These are phyloP conservation scores for Saiga tatarica DNA, from an alignment of 2,113 vertebrate genomes.

Conservation along the genomic window DNA sequence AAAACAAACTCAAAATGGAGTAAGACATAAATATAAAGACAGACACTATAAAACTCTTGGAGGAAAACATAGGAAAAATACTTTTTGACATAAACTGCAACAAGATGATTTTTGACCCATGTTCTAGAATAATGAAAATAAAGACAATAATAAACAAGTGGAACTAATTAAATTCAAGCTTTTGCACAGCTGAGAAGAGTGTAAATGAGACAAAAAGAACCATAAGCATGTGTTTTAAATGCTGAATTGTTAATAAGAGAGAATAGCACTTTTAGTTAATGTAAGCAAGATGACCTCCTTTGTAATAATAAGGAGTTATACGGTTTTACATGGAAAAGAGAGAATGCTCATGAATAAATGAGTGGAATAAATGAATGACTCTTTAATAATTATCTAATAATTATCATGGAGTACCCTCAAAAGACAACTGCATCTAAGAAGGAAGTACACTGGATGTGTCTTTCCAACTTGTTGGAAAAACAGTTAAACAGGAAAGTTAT, in stretches of 20 bases:
- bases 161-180: not conserved
- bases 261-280: constrained; percentile 54
- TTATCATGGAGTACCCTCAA: not conserved
- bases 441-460: accelerated
- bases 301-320: not conserved
- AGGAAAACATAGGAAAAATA: not conserved
- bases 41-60: not conserved
- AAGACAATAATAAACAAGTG: not conserved
- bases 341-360: not conserved
- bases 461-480: not conserved
- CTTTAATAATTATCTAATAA: not conserved
- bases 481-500: not conserved
- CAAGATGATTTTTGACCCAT: not conserved
- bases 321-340: not conserved
- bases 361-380: constrained; percentile 10
- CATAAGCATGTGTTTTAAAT: not conserved
- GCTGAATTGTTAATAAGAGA: constrained; percentile 7
- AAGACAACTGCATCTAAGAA: not conserved
- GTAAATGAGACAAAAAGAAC: not conserved
- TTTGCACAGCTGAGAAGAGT: not conserved
- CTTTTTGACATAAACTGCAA: not conserved
- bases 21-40: not conserved
- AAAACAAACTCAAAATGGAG: not conserved
- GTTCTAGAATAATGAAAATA: not conserved
- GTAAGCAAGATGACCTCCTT: constrained; percentile 19